Percentiles rank a stretch among this genome's conserved stretches.
Evolutionary conservation across 2,888 invertebrate genomes (phyloP).

Genomic region (Habroteleia sp.): DNA sequence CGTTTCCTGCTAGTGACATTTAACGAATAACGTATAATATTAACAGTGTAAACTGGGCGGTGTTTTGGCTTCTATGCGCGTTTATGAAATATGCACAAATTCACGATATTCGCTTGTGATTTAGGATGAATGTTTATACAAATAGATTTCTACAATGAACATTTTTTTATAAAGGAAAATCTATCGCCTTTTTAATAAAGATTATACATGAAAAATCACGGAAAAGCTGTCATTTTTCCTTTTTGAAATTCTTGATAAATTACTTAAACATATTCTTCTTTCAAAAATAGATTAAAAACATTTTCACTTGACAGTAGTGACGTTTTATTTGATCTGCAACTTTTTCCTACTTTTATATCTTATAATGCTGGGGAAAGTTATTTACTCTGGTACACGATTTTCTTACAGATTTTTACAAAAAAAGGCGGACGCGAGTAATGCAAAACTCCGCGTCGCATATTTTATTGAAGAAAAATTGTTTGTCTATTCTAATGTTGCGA

Average conservation of each 20-base stretch:
- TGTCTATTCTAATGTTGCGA: slow-evolving; percentile 20
- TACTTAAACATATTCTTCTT: too few relatives aligned
- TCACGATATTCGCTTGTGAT: background rate
- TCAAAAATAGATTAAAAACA: too few relatives aligned
- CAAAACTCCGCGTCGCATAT: slow-evolving; percentile 28
- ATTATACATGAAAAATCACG: background rate
- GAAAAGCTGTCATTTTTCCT: background rate
- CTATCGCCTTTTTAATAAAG: background rate
- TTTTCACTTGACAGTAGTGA: too few relatives aligned
- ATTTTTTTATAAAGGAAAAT: slow-evolving; percentile 3
- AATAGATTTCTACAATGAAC: background rate
- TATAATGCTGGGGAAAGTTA: slow-evolving; percentile 27
- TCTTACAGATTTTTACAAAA: slow-evolving; percentile 20
- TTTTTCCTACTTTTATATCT: slow-evolving; percentile 5
- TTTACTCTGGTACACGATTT: slow-evolving; percentile 11
- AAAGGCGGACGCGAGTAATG: slow-evolving; percentile 18
- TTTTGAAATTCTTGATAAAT: too few relatives aligned
- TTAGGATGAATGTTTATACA: background rate
- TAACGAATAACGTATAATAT: slow-evolving; percentile 34
- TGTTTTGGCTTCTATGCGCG: background rate
- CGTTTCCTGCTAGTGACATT: slow-evolving; percentile 42
- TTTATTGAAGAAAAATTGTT: slow-evolving; percentile 42
- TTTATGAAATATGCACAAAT: slow-evolving; percentile 23
- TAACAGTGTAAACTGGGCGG: slow-evolving; percentile 22
- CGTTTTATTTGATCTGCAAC: too few relatives aligned